These are phyloP conservation scores for Palythoa heliodiscus DNA, from an alignment of 92 coral and sea anemone species.

Conservation along the genomic window DNA sequence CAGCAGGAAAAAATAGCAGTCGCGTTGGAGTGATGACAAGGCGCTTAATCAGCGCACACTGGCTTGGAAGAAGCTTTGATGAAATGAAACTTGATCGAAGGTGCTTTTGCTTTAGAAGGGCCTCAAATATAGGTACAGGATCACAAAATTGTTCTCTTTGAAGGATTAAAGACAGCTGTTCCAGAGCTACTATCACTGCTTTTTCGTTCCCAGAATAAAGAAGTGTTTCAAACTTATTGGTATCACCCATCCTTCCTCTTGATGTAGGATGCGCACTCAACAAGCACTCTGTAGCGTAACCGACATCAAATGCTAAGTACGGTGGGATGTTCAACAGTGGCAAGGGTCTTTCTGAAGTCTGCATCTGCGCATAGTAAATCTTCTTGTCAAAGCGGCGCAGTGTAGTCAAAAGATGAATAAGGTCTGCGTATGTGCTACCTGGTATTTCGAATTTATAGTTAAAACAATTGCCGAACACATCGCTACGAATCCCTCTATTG, in stretches of 20 bases:
- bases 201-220: conserved; percentile 56
- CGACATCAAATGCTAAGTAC: conserved; percentile 66
- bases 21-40: conserved; percentile 94
- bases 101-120: conserved; percentile 56
- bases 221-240: conserved; percentile 50
- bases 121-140: conserved; percentile 69
- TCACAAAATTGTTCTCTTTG: conserved; percentile 74
- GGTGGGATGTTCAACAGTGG: conserved; percentile 51
- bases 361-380: conserved; percentile 64
- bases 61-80: conserved; percentile 66
- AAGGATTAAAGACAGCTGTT: conserved; percentile 56
- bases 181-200: conserved; percentile 59
- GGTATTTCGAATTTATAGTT: conserved; percentile 56
- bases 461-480: conserved; percentile 71
- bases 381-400: conserved; percentile 71
- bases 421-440: conserved; percentile 40
- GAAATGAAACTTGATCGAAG: conserved; percentile 55
- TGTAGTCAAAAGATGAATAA: conserved; percentile 53
- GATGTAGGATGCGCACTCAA: conserved; percentile 70
- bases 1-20: conserved; percentile 78
- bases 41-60: conserved; percentile 88
- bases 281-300: conserved; percentile 81
- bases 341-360: conserved; percentile 38
- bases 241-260: conserved; percentile 65
- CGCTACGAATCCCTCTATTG: conserved; percentile 20